These are phyloP conservation scores for Rafetus swinhoei DNA, from an alignment of 2,113 vertebrate genomes.

Conservation along the genomic window DNA sequence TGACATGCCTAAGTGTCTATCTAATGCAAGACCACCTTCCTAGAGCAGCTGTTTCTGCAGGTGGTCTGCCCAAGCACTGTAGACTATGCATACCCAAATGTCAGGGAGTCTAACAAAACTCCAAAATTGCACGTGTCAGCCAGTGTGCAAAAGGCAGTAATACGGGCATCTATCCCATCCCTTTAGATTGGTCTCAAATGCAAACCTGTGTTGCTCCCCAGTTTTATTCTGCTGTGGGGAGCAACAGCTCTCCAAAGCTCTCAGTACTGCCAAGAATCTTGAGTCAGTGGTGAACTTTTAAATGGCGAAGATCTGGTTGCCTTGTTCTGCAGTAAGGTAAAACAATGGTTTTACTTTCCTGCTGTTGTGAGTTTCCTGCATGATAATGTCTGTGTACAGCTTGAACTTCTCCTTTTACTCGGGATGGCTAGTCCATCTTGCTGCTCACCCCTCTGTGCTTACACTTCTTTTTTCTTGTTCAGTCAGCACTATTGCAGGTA, in stretches of 20 bases:
- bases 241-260: not conserved
- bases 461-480: not conserved
- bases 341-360: not conserved
- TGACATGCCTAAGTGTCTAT: not conserved
- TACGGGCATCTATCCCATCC: not conserved
- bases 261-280: not conserved
- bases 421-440: not conserved
- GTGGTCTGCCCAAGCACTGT: not conserved
- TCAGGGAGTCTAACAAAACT: not conserved
- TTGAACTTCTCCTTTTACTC: not conserved
- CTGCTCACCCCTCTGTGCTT: not conserved
- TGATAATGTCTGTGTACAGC: not conserved
- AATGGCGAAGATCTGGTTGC: not conserved
- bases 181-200: too few relatives aligned
- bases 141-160: not conserved
- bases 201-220: not conserved
- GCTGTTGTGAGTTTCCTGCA: not conserved
- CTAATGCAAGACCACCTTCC: not conserved
- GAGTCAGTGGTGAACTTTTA: not conserved
- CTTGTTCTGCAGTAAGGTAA: not conserved
- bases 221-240: not conserved
- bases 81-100: not conserved
- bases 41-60: not conserved
- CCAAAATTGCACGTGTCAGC: not conserved
- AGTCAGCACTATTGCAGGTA: not conserved